Evolutionary conservation across 2,888 invertebrate species (phyloP).

Genomic region (Epinotia demarniana): DNA sequence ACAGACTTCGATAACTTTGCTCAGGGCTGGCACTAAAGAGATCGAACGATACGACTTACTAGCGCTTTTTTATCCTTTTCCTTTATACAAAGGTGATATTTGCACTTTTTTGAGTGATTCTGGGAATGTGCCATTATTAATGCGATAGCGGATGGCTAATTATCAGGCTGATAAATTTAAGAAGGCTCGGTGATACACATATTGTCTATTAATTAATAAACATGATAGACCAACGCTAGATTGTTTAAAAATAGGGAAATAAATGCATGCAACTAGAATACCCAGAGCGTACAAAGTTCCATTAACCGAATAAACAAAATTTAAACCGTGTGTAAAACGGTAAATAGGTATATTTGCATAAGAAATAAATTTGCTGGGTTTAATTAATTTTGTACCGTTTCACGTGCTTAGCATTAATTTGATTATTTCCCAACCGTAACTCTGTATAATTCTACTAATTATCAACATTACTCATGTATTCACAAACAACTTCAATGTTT

Average conservation of each 20-base stretch:
- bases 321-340: background rate
- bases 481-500: slow-evolving; percentile 10
- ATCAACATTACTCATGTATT: slow-evolving; percentile 24
- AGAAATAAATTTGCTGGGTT: slow-evolving; percentile 12
- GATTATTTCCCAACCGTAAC: slow-evolving; percentile 19
- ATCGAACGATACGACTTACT: background rate
- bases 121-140: background rate
- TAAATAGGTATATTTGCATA: slow-evolving; percentile 10
- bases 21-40: background rate
- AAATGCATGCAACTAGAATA: background rate
- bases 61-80: background rate
- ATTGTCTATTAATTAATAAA: too few relatives aligned
- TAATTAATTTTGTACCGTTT: slow-evolving; percentile 25
- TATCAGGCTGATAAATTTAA: too few relatives aligned
- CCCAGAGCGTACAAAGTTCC: background rate
- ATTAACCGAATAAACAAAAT: background rate
- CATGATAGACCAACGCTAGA: too few relatives aligned
- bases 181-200: too few relatives aligned
- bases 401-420: slow-evolving; percentile 29
- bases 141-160: too few relatives aligned
- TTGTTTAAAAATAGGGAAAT: too few relatives aligned
- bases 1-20: background rate
- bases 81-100: background rate
- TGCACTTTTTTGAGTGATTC: slow-evolving; percentile 1
- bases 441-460: slow-evolving; percentile 23